These are phyloP conservation scores for Drosophila pseudotalamancana DNA, from an alignment of 2,888 invertebrate genomes.

Conservation along the genomic window DNA sequence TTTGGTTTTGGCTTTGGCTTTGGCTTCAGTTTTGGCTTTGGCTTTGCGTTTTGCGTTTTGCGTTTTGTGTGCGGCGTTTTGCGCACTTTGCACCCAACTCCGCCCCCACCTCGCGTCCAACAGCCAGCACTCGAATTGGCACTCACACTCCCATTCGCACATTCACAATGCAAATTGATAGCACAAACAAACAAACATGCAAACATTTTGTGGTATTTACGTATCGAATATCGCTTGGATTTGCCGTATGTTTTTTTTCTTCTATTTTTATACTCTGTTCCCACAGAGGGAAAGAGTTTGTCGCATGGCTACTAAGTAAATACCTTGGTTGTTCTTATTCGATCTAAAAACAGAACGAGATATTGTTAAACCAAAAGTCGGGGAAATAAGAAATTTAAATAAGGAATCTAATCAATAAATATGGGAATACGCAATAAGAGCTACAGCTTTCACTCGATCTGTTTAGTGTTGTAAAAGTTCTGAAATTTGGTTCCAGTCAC, in stretches of 20 bases:
- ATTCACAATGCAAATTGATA: constrained; percentile 68
- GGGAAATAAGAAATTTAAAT: too few species aligned
- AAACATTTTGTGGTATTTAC: constrained; percentile 67
- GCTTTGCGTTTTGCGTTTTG: constrained; percentile 24
- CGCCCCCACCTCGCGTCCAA: background rate
- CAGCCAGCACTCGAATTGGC: constrained; percentile 7
- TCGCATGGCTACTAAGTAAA: too few species aligned
- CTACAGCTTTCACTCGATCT: too few species aligned
- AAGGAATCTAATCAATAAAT: too few species aligned
- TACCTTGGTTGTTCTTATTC: too few species aligned
- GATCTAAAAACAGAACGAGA: too few species aligned
- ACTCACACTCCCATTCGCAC: constrained; percentile 26
- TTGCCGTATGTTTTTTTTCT: constrained; percentile 56
- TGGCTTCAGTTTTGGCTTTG: constrained; percentile 13
- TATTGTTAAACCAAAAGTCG: too few species aligned
- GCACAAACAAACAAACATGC: constrained; percentile 66
- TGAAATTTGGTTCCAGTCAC: too few species aligned
- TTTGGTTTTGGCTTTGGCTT: constrained; percentile 11
- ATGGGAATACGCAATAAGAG: too few species aligned
- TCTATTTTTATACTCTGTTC: constrained; percentile 26
- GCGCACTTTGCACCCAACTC: constrained; percentile 4
- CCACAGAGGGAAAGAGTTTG: background rate
- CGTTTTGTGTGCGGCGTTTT: constrained; percentile 18
- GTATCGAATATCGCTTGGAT: constrained; percentile 61
- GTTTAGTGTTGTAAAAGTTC: too few species aligned